Evolutionary conservation across 2,113 vertebrate genomes (phyloP).

Genomic region (Prolemur simus): DNA sequence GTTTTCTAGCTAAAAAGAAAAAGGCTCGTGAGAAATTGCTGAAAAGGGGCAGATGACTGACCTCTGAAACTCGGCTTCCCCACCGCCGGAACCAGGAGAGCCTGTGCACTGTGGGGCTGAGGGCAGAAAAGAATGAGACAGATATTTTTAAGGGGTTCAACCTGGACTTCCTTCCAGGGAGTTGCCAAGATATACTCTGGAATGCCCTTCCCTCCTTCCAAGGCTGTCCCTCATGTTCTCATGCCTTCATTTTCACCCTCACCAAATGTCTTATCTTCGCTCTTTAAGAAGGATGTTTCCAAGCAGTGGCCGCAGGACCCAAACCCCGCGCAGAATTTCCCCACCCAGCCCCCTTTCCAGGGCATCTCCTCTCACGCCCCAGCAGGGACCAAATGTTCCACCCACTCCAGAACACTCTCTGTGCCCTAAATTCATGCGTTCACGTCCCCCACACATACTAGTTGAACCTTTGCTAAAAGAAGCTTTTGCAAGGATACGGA

Average conservation of each 20-base stretch:
- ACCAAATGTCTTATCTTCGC: neutral
- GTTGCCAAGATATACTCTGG: fast-evolving
- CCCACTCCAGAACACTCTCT: neutral
- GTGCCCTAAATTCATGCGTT: too few species aligned
- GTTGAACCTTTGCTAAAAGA: neutral
- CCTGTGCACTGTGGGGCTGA: fast-evolving
- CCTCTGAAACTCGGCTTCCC: fast-evolving
- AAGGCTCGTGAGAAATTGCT: neutral
- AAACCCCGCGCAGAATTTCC: too few species aligned
- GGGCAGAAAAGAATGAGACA: fast-evolving
- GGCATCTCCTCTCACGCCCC: fast-evolving
- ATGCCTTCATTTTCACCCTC: neutral
- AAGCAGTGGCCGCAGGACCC: neutral
- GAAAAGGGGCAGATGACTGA: too few species aligned
- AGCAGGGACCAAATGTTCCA: fast-evolving
- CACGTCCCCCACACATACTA: too few species aligned
- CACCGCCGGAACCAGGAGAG: fast-evolving
- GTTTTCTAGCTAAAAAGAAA: neutral
- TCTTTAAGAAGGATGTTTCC: neutral
- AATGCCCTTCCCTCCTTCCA: fast-evolving
- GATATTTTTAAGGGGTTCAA: too few species aligned
- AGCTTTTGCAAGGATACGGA: neutral
- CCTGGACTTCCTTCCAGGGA: neutral
- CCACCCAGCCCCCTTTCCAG: neutral
- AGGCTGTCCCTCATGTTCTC: too few species aligned